Evolutionary conservation across 2,113 vertebrate species (phyloP), one percentile per base, ranked within the genome.

Genomic region (Anarhynchus alexandrinus): DNA sequence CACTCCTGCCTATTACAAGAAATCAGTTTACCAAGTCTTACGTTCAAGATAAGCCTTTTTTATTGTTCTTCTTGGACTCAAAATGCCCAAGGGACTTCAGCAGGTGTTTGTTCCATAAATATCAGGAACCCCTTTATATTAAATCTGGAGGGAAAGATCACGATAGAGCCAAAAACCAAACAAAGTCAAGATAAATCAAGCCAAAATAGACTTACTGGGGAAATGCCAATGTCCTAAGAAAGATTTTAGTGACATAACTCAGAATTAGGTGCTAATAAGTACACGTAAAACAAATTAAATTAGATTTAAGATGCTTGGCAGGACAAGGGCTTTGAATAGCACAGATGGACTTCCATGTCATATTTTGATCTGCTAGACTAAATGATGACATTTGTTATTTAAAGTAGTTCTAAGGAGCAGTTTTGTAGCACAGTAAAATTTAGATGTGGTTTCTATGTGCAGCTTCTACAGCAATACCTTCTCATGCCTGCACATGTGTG

Each of bases 21-120:
- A 97, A 97, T 93, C 74, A 87, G 80, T 87, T 95, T 97, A 92
- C 90, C 66, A 55, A 88, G 87, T 45, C 52, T 94, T 93, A 62
- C 52, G 71, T 96, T 96, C 84, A 95, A 97, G 86, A 92, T 88
- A 97, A 96, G 59, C 67, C 70, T 64, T 78, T 96, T 96, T 97
- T 94, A 96, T 95, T 96, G 79, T 73, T 85, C 73, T 96, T 97
- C 76, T 70, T 81, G 88, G 94, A 83, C 57, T 69, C 71, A 92
- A 62, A 57, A 78, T 42, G 47, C 88, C 49, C 73, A 61, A 76
- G 72, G 61, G 94, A 96, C 67, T 95, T 91, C 82, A 93, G 78
- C 91, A 96, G 70, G 91, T 98, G 90, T 94, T 97, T 94, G 83
- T 88, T 96, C 52, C 45, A 65, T 86, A 62, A 67, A 83, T 57